Evolutionary conservation across 2,888 invertebrate species (phyloP).

Genomic region (Agrypnus murinus): DNA sequence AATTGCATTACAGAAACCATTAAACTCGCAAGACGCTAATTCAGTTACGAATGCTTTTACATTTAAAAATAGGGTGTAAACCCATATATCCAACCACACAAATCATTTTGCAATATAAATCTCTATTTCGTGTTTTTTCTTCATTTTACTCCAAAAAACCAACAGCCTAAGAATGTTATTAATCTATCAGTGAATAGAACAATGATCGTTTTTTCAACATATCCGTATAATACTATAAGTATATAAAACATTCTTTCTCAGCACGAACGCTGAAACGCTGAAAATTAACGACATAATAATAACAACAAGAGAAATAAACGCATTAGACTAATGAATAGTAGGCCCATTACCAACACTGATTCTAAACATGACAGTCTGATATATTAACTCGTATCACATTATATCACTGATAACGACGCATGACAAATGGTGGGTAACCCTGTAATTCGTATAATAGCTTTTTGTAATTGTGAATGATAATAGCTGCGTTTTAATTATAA

Average conservation of each 20-base stretch:
- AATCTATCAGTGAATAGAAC: too few relatives aligned
- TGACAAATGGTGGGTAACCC: conserved; percentile 53
- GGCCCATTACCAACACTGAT: conserved; percentile 56
- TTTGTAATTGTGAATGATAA: conserved; percentile 31
- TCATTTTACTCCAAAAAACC: too few relatives aligned
- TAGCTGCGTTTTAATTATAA: conserved; percentile 8
- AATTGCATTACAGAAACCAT: too few relatives aligned
- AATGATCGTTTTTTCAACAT: too few relatives aligned
- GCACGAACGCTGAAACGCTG: background rate
- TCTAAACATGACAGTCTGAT: conserved; percentile 53
- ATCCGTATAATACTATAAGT: too few relatives aligned
- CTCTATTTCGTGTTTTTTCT: too few relatives aligned
- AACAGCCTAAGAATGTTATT: too few relatives aligned
- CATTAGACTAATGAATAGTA: conserved; percentile 56
- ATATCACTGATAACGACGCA: conserved; percentile 52
- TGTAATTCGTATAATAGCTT: conserved; percentile 40
- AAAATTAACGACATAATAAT: conserved; percentile 18
- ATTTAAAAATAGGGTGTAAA: too few relatives aligned
- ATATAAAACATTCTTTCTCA: background rate
- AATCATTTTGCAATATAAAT: too few relatives aligned
- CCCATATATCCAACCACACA: too few relatives aligned
- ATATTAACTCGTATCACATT: conserved; percentile 55
- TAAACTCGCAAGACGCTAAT: too few relatives aligned
- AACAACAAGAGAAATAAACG: conserved; percentile 49
- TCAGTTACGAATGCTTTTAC: too few relatives aligned